Conservation (phyloP, 2,113 vertebrate species). For the Macquaria ambigua region DNA sequence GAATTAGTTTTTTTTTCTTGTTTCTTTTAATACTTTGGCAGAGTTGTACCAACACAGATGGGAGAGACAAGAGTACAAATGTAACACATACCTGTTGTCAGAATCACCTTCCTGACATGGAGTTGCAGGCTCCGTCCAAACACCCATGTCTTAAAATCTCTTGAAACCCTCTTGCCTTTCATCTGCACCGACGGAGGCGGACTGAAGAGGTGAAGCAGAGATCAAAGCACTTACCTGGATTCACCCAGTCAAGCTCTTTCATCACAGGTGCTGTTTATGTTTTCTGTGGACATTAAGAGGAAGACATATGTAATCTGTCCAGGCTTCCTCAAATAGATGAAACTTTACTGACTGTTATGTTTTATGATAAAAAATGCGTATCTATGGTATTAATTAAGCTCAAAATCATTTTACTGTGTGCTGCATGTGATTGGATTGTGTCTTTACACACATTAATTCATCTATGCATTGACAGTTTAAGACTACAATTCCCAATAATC, state of each 20-base stretch:
- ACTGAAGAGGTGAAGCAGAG: slow-evolving; percentile 6
- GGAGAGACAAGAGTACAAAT: slow-evolving; percentile 35
- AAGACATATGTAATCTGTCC: not conserved
- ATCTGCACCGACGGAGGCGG: slow-evolving; percentile 14
- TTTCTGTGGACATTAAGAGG: slow-evolving; percentile 1
- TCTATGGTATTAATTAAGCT: not conserved
- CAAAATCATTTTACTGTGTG: not conserved
- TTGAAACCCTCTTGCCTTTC: slow-evolving; percentile 14
- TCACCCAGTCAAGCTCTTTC: slow-evolving; percentile 9
- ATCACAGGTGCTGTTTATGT: not conserved
- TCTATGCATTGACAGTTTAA: not conserved
- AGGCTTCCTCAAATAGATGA: not conserved
- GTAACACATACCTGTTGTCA: slow-evolving; percentile 52
- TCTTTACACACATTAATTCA: not conserved
- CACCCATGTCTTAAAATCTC: slow-evolving; percentile 26
- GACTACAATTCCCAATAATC: not conserved
- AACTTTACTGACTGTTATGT: not conserved
- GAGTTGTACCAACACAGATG: slow-evolving; percentile 6
- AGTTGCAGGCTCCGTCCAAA: slow-evolving; percentile 9
- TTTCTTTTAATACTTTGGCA: slow-evolving; percentile 43
- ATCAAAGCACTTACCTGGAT: slow-evolving; percentile 45
- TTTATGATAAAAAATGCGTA: not conserved
- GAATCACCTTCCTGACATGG: slow-evolving; percentile 24
- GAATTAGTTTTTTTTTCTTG: slow-evolving; percentile 10
- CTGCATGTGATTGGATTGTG: not conserved